phyloP scores from a whole-genome alignment of 1,140 invertebrate species.

The Neodiprion fabricii region DNA sequence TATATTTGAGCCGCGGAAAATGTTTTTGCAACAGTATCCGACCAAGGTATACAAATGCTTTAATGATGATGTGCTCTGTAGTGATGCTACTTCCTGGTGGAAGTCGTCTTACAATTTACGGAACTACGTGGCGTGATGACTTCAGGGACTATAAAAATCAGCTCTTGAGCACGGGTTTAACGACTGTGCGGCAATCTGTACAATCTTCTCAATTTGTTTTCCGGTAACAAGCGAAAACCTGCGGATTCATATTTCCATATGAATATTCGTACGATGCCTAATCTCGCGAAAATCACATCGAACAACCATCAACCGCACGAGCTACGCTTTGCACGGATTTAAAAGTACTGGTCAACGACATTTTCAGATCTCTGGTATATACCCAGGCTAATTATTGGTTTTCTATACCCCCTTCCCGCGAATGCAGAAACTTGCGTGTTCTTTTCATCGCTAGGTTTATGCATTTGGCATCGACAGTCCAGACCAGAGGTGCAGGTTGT shows the following conservation, averaged over 20 bases:
- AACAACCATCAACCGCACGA: background rate
- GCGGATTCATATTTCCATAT: too few relatives aligned
- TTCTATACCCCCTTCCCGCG: background rate
- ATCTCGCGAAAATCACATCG: background rate
- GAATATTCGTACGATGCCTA: background rate
- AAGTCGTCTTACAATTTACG: background rate
- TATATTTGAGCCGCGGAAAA: too few relatives aligned
- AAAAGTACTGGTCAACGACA: background rate
- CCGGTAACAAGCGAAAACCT: too few relatives aligned
- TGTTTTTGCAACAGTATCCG: too few relatives aligned
- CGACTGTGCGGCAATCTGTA: too few relatives aligned
- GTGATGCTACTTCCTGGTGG: background rate
- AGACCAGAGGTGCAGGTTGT: slow-evolving; percentile 2
- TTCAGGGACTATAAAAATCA: background rate
- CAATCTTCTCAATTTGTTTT: too few relatives aligned
- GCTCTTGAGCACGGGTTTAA: background rate
- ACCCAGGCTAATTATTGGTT: background rate
- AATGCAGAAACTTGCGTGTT: background rate
- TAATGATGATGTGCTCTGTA: background rate
- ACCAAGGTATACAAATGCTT: too few relatives aligned
- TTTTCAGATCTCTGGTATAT: slow-evolving; percentile 1
- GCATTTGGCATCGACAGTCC: background rate
- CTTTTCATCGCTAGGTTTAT: background rate
- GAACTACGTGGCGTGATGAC: background rate
- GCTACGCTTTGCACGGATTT: background rate